These are phyloP conservation scores for Ariopsis seemanni DNA, from an alignment of 2,113 vertebrate species.

Conservation along the genomic window DNA sequence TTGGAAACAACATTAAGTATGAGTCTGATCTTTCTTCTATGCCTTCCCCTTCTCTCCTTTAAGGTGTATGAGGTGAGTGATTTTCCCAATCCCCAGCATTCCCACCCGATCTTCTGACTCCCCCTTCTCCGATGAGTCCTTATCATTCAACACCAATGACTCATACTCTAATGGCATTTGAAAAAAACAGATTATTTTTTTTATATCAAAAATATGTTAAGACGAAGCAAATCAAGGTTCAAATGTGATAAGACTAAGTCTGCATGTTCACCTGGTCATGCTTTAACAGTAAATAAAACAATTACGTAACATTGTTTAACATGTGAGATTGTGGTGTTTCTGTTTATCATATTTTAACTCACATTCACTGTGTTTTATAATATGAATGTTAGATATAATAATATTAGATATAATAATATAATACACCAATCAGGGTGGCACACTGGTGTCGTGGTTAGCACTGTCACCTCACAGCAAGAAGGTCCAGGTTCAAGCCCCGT, in stretches of 20 bases:
- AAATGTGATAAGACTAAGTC: not conserved
- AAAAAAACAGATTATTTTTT: slow-evolving; percentile 25
- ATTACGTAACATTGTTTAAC: not conserved
- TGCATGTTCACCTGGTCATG: not conserved
- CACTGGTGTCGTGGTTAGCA: too few relatives aligned
- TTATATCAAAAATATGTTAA: not conserved
- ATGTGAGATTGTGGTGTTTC: not conserved
- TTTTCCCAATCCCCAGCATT: slow-evolving; percentile 29
- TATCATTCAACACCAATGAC: slow-evolving; percentile 40
- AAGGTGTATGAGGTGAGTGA: slow-evolving; percentile 96
- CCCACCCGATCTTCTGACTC: slow-evolving; percentile 1
- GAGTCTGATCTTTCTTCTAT: slow-evolving; percentile 78
- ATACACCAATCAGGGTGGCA: too few relatives aligned
- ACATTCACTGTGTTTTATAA: not conserved
- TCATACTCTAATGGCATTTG: slow-evolving; percentile 51
- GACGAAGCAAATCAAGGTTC: not conserved
- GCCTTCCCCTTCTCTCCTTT: slow-evolving; percentile 83
- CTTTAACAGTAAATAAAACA: not conserved
- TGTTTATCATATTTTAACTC: not conserved
- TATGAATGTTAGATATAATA: not conserved
- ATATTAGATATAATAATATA: not conserved
- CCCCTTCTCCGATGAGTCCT: not conserved
- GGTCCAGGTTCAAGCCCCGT: too few relatives aligned
- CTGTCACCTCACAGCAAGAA: too few relatives aligned
- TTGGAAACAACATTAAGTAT: slow-evolving; percentile 59